Evolutionary conservation across 1,140 invertebrate genomes (phyloP).

Genomic region (Dendrolimus punctatus): DNA sequence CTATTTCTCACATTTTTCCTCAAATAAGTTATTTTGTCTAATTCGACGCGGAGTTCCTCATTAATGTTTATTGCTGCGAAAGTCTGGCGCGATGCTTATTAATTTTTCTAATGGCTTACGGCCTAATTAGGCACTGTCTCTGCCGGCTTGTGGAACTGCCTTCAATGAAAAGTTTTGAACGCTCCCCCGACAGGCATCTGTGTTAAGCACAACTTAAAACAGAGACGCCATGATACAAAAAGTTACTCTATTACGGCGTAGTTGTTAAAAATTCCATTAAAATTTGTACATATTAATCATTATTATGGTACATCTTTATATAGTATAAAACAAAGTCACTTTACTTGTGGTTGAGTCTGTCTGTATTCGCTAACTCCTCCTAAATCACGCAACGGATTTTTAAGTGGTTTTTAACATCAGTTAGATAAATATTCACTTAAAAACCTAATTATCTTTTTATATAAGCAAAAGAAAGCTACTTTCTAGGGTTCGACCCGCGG

Average conservation of each 20-base stretch:
- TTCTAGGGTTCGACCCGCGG: too few relatives aligned
- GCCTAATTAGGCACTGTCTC: slow-evolving; percentile 37
- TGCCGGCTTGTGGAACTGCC: slow-evolving; percentile 29
- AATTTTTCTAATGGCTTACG: slow-evolving; percentile 39
- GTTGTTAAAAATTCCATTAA: too few relatives aligned
- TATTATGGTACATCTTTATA: too few relatives aligned
- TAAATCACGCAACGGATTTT: too few relatives aligned
- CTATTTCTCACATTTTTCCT: slow-evolving; percentile 13
- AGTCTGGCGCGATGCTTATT: slow-evolving; percentile 24
- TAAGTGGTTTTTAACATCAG: too few relatives aligned
- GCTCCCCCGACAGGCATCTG: slow-evolving; percentile 33
- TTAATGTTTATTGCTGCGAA: slow-evolving; percentile 11
- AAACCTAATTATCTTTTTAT: too few relatives aligned
- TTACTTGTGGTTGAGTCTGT: too few relatives aligned
- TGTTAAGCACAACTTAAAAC: slow-evolving; percentile 39
- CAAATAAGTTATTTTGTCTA: slow-evolving; percentile 14
- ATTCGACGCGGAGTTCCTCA: slow-evolving; percentile 12
- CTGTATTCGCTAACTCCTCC: too few relatives aligned
- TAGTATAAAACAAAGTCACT: too few relatives aligned
- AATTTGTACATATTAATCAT: too few relatives aligned
- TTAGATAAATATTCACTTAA: too few relatives aligned
- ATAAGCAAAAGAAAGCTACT: too few relatives aligned
- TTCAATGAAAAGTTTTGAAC: slow-evolving; percentile 44
- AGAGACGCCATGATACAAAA: slow-evolving; percentile 33
- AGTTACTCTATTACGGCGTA: slow-evolving; percentile 19